Percentiles rank a stretch among this genome's conserved stretches.
Conservation (phyloP, 2,797 vertebrate genomes). For the Peromyscus melanophrys region DNA sequence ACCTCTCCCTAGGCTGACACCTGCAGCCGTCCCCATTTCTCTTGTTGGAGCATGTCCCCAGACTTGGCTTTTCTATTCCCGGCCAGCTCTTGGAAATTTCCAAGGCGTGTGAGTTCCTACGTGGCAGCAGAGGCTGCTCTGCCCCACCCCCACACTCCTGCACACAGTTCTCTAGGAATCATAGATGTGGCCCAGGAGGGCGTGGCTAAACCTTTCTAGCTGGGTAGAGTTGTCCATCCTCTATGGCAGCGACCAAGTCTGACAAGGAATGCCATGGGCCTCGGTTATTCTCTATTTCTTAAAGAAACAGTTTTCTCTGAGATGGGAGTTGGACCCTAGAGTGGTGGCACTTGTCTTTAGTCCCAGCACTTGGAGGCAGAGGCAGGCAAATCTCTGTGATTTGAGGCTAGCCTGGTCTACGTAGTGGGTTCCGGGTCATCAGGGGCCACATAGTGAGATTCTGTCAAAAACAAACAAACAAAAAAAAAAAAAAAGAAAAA, state of each 20-base stretch:
- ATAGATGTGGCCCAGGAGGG: neutral
- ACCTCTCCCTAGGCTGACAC: rapidly evolving
- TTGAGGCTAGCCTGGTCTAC: neutral
- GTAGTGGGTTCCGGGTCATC: neutral
- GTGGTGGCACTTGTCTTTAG: rapidly evolving
- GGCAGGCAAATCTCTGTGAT: neutral
- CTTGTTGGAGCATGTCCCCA: neutral
- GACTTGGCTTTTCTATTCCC: neutral
- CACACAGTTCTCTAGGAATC: neutral
- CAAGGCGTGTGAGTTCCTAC: neutral
- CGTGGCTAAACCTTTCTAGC: neutral
- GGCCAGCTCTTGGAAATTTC: neutral
- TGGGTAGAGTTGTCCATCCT: neutral
- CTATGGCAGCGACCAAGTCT: neutral
- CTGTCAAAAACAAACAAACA: too few species aligned
- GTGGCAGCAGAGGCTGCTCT: neutral
- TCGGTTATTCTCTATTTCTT: neutral
- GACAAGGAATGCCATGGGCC: neutral
- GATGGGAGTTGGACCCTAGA: neutral
- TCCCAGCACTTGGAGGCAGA: neutral
- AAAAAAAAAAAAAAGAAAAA: too few species aligned
- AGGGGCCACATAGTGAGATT: neutral
- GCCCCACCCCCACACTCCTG: too few species aligned
- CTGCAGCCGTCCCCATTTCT: neutral
- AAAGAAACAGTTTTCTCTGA: neutral